These are phyloP conservation scores for Latheticus oryzae DNA, from an alignment of 2,888 invertebrate genomes.

Conservation along the genomic window DNA sequence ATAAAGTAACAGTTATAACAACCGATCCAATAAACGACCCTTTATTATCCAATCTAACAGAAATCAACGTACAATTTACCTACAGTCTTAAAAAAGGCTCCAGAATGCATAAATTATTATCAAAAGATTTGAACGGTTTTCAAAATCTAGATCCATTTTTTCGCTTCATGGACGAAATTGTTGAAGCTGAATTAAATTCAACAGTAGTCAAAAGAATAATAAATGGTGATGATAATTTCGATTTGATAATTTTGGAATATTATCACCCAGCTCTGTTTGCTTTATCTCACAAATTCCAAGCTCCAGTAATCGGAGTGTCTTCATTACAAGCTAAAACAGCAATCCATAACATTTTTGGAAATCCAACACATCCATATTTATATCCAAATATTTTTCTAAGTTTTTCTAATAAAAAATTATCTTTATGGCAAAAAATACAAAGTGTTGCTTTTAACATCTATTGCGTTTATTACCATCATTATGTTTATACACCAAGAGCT, in stretches of 20 bases:
- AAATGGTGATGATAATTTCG: conserved; percentile 25
- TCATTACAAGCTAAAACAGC: conserved; percentile 15
- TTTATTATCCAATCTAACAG: conserved; percentile 54
- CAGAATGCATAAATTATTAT: conserved; percentile 6
- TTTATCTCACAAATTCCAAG: conserved; percentile 33
- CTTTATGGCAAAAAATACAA: conserved; percentile 31
- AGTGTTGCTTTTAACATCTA: conserved; percentile 34
- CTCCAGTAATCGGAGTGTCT: conserved; percentile 39
- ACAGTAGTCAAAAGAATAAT: conserved; percentile 28
- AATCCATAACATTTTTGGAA: conserved; percentile 36
- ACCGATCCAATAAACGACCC: conserved; percentile 56
- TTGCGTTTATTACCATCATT: conserved; percentile 33
- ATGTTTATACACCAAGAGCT: conserved; percentile 50
- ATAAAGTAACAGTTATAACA: conserved; percentile 56
- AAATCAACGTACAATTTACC: conserved; percentile 54
- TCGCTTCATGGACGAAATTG: conserved; percentile 25
- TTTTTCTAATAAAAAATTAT: conserved; percentile 7
- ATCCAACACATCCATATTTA: conserved; percentile 40
- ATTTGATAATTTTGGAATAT: conserved; percentile 38
- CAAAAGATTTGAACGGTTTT: conserved; percentile 8
- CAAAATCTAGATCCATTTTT: neutral
- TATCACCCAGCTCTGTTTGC: conserved; percentile 37
- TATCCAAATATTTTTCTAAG: conserved; percentile 37
- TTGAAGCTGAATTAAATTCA: conserved; percentile 38
- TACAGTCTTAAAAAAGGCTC: conserved; percentile 36